Percentiles rank a stretch among this genome's conserved stretches.
Evolutionary conservation across 2,797 vertebrate species (phyloP).

Genomic region (Cyclopterus lumpus): DNA sequence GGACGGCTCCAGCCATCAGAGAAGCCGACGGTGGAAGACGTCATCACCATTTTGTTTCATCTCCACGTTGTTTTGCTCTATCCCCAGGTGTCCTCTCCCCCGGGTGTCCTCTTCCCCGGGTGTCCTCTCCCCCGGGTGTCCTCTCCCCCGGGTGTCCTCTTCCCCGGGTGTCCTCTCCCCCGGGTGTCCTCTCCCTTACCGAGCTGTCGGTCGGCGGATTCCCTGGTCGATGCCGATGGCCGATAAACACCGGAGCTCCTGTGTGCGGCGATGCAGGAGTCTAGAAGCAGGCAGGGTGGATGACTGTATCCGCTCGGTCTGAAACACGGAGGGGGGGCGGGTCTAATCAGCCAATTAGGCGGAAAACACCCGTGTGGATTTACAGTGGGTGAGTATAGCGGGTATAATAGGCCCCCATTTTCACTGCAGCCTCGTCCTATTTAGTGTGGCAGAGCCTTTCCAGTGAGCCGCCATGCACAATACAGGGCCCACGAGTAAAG

Average conservation of each 20-base stretch:
- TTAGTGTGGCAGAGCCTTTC: too few species aligned
- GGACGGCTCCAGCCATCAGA: background rate
- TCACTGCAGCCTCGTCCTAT: background rate
- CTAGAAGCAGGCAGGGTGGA: background rate
- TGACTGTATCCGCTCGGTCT: too few species aligned
- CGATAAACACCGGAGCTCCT: background rate
- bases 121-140: too few species aligned
- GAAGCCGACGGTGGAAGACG: background rate
- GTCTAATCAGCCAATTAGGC: conserved; percentile 17
- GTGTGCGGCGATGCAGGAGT: background rate
- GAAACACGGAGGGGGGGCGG: background rate
- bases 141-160: too few species aligned
- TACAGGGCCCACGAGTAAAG: too few species aligned
- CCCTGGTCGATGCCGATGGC: background rate
- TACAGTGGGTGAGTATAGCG: background rate
- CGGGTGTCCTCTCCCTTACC: background rate
- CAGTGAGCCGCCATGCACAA: too few species aligned
- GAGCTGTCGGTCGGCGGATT: background rate
- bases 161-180: too few species aligned
- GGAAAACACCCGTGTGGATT: conserved; percentile 27
- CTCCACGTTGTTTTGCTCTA: background rate
- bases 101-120: too few species aligned
- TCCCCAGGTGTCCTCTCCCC: too few species aligned
- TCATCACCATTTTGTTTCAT: background rate
- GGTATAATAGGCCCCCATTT: background rate